These are phyloP conservation scores for Ormyrus rosae DNA, from an alignment of 2,888 invertebrate genomes.

Conservation along the genomic window DNA sequence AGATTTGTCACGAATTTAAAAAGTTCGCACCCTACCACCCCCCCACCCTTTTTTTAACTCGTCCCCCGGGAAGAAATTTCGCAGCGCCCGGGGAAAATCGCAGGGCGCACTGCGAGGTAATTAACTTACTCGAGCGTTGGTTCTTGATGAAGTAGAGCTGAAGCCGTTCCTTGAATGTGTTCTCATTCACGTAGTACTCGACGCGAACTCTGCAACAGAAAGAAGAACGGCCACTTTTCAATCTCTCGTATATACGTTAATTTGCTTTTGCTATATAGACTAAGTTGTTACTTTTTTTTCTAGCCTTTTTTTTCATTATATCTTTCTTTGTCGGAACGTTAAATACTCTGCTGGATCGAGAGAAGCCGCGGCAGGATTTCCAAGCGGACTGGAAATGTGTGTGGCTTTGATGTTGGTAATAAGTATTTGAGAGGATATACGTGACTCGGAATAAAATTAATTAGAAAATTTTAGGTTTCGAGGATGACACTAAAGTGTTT, in stretches of 20 bases:
- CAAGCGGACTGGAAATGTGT: too few species aligned
- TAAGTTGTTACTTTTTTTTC: slow-evolving; percentile 19
- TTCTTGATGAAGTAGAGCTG: slow-evolving; percentile 99
- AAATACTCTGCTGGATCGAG: too few species aligned
- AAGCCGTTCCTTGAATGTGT: slow-evolving; percentile 98
- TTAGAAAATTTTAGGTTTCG: too few species aligned
- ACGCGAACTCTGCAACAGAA: slow-evolving; percentile 95
- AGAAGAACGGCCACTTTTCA: slow-evolving; percentile 56
- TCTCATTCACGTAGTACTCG: slow-evolving; percentile 99
- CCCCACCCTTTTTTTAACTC: not conserved
- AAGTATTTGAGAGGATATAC: too few species aligned
- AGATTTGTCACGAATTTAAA: slow-evolving; percentile 51
- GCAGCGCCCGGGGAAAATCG: not conserved
- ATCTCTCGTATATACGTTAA: slow-evolving; percentile 33
- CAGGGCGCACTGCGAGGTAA: slow-evolving; percentile 54
- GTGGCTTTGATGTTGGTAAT: too few species aligned
- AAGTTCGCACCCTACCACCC: slow-evolving; percentile 10
- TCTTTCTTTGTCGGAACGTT: not conserved
- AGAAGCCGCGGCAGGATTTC: too few species aligned
- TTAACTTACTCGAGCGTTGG: slow-evolving; percentile 97
- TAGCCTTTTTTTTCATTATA: not conserved
- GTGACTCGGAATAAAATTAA: too few species aligned
- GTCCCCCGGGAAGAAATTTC: not conserved
- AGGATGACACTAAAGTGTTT: too few species aligned
- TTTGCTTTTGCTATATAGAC: slow-evolving; percentile 5